Base-by-base conservation (phyloP, 64 coral and sea anemone genomes). In the Actinia tenebrosa region DNA sequence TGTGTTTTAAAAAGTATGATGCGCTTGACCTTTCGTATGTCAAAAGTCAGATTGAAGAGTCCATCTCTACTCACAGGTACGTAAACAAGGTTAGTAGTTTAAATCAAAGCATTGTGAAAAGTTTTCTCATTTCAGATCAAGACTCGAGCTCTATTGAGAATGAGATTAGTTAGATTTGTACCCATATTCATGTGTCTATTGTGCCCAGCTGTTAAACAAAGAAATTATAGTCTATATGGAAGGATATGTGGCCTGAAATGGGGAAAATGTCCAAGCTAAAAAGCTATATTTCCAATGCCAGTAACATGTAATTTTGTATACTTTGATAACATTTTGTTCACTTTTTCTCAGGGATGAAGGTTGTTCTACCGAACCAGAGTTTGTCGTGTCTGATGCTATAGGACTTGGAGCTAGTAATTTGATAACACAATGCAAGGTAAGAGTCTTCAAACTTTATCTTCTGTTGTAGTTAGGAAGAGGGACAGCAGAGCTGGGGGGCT, bases 321-420 rank as follows among this genome's bases (percentile, higher is more conserved):
- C 30, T 1, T 64, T 20, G 5, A 27, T 79, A 82, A 23, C 16
- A 15, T 72, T 17, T 66, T 75, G 60, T 55, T 44, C 71, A 20
- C 30, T n/a, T n/a, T n/a, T n/a, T 87, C 86, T 50, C 47, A 98
- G 95, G 18, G 78, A 83, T 78, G 90, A 94, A 88, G 88, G 89
- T 17, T 98, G 96, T 78, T 19, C 66, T 19, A 16, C 45, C 7
- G 90, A 98, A 83, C 89, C 92, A 37, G 86, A 88, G 54, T 98
- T 98, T 84, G 64, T 79, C 37, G 77, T 94, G 53, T 90, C 93
- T 6, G 84, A 85, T 68, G 80, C 91, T 3, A 53, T 88, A 78
- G 93, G 93, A 44, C 53, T 95, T 25, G 89, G 77, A 88, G 88
- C 89, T 7, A 98, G 87, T 68, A 98, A 95, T 88, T 72, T 98